Conservation (phyloP, 1,140 invertebrate species). For the Nixonia krombeini region DNA sequence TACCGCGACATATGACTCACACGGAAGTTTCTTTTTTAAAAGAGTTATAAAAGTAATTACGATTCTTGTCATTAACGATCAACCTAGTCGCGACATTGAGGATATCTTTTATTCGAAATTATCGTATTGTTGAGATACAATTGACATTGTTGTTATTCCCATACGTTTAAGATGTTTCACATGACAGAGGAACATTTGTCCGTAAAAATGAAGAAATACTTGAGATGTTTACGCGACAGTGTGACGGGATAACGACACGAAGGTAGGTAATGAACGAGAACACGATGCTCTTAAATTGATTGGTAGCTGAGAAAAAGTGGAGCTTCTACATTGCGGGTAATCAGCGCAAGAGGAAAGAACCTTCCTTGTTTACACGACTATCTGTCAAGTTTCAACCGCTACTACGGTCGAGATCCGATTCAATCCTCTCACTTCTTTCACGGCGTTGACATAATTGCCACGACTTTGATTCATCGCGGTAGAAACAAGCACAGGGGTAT, state of each 20-base stretch:
- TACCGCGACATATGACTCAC: no score
- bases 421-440: slow-evolving; percentile 35
- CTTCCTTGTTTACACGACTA: slow-evolving; percentile 33
- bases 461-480: slow-evolving; percentile 35
- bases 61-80: no score
- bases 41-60: no score
- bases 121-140: no score
- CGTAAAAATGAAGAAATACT: slow-evolving; percentile 21
- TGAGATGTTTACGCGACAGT: slow-evolving; percentile 19
- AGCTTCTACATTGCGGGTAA: slow-evolving; percentile 26
- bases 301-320: slow-evolving; percentile 52
- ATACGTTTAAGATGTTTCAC: no score
- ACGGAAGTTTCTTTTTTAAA: no score
- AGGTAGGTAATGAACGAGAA: slow-evolving; percentile 35
- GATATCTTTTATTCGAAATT: no score
- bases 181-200: neutral
- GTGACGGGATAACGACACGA: slow-evolving; percentile 32
- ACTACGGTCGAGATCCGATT: slow-evolving; percentile 14
- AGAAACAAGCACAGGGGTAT: slow-evolving; percentile 6
- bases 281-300: slow-evolving; percentile 54
- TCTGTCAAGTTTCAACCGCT: slow-evolving; percentile 1
- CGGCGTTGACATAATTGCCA: slow-evolving; percentile 41
- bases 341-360: slow-evolving; percentile 14
- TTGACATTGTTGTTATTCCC: slow-evolving; percentile 33
- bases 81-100: no score